Conservation (phyloP, 2,888 invertebrate species). For the Eupithecia exiguata region DNA sequence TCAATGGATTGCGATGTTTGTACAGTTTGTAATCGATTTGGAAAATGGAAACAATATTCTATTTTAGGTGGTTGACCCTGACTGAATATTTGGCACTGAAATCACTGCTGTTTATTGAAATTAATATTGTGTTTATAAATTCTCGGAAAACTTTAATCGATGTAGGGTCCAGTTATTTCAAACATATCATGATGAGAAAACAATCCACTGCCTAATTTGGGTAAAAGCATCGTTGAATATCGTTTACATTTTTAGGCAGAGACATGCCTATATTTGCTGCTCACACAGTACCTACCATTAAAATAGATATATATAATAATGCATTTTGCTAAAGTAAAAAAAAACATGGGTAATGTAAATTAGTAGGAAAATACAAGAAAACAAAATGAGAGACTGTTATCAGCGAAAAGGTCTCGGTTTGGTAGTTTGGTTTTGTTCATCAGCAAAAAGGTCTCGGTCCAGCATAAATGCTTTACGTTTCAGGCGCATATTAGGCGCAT, state of each 20-base stretch:
- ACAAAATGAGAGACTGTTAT: background rate
- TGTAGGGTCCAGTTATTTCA: conserved; percentile 3
- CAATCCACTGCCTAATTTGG: background rate
- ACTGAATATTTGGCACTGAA: conserved; percentile 15
- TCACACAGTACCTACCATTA: background rate
- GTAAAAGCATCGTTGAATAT: background rate
- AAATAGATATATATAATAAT: background rate
- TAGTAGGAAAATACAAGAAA: too few relatives aligned
- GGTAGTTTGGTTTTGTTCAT: too few relatives aligned
- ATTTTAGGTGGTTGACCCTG: conserved; percentile 15
- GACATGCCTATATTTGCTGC: background rate
- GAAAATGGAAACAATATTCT: conserved; percentile 27
- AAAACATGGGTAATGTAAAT: too few relatives aligned
- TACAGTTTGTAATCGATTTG: conserved; percentile 21
- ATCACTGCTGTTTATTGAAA: conserved; percentile 13
- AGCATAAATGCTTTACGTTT: too few relatives aligned
- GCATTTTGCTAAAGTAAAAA: too few relatives aligned
- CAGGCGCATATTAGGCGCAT: too few relatives aligned
- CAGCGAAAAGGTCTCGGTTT: background rate
- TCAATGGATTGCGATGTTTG: conserved; percentile 30
- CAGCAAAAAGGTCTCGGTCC: too few relatives aligned
- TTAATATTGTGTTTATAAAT: conserved; percentile 10
- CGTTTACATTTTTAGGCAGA: background rate
- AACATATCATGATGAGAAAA: background rate
- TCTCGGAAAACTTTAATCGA: conserved; percentile 3